Percentiles rank a stretch among this genome's conserved stretches.
These are phyloP conservation scores for Scleropages formosus DNA, from an alignment of 2,797 vertebrate species.

Conservation along the genomic window DNA sequence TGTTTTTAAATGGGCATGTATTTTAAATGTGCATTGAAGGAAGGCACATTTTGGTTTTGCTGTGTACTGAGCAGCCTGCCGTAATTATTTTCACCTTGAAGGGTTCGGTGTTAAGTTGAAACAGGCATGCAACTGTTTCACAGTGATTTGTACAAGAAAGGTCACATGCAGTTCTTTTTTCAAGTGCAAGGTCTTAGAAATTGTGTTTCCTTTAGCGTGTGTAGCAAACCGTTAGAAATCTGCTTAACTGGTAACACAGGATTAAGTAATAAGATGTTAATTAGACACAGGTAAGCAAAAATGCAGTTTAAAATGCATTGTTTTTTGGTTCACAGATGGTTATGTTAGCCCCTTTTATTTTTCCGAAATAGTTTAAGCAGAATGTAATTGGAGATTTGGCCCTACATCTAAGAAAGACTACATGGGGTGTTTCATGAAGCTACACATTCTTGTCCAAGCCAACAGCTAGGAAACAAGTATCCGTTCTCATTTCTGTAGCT, in stretches of 20 bases:
- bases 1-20: too few species aligned
- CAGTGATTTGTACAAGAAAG: too few species aligned
- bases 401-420: not conserved
- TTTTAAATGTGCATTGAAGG: not conserved
- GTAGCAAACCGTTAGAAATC: too few species aligned
- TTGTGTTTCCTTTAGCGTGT: constrained; percentile 22
- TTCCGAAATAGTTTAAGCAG: not conserved
- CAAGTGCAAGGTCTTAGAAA: not conserved
- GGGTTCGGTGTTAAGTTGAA: not conserved
- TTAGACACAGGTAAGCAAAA: too few species aligned
- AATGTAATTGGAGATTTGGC: not conserved
- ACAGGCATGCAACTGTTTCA: too few species aligned
- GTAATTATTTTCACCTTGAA: not conserved
- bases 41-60: not conserved
- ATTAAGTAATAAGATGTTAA: too few species aligned
- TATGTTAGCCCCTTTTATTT: too few species aligned
- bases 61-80: not conserved
- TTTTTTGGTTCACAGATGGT: too few species aligned
- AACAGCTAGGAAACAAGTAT: not conserved
- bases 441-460: not conserved
- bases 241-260: too few species aligned
- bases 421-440: not conserved
- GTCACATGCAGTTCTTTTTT: too few species aligned
- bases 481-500: not conserved
- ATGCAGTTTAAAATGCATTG: too few species aligned